phyloP scores from a whole-genome alignment of 2,113 vertebrate species.

The Charadrius vociferus region DNA sequence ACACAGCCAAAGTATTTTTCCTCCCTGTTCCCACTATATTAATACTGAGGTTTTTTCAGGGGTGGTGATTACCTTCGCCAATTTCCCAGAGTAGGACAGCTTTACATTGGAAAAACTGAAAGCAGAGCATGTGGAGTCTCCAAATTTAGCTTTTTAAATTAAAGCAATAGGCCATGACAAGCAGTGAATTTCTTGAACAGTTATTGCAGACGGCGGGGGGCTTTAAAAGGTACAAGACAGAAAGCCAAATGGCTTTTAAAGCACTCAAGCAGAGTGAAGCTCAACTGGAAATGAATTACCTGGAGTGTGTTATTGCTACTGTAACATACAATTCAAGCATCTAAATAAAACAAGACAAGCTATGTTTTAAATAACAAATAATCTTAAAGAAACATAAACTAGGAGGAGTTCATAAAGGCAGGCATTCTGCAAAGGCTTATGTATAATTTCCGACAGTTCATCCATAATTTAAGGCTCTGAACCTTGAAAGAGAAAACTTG shows the following conservation, averaged over 20 bases:
- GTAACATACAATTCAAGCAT: background rate
- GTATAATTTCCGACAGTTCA: background rate
- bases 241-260: constrained; percentile 25
- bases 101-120: constrained; percentile 11
- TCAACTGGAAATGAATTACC: constrained; percentile 5
- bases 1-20: background rate
- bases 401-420: background rate
- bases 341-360: background rate
- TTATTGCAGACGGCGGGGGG: background rate
- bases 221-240: constrained; percentile 33
- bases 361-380: constrained; percentile 1
- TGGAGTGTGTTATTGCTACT: background rate
- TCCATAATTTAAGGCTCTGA: background rate
- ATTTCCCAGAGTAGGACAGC: background rate
- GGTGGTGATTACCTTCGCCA: background rate
- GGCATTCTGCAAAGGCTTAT: background rate
- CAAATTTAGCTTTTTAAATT: constrained; percentile 41
- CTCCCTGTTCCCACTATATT: background rate
- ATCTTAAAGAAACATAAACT: background rate
- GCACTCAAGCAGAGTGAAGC: background rate
- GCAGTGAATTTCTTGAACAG: background rate
- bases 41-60: background rate
- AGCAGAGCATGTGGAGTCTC: constrained; percentile 2
- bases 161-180: constrained; percentile 2
- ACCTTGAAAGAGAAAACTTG: background rate